A percentile compares a stretch with the other conserved stretches of the same genome.
Evolutionary conservation across 2,888 invertebrate genomes (phyloP).

Genomic region (Zygaena filipendulae): DNA sequence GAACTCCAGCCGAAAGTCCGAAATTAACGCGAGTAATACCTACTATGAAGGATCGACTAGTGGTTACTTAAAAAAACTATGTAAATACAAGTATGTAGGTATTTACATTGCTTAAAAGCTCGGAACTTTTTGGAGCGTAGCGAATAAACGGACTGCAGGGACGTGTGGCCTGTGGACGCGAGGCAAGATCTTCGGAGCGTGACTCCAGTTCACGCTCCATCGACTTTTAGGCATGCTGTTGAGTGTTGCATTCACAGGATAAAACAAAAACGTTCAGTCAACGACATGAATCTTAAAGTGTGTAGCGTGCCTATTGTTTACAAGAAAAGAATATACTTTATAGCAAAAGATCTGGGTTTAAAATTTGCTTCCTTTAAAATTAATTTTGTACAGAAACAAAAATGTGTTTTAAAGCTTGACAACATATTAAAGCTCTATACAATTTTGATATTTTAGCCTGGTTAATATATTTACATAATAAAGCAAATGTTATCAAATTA

Average conservation of each 20-base stretch:
- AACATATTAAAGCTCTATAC: too few species aligned
- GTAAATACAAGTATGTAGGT: not conserved
- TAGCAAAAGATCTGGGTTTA: too few species aligned
- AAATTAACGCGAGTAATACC: too few species aligned
- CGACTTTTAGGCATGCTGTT: conserved; percentile 47
- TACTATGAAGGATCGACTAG: too few species aligned
- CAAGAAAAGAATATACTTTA: conserved; percentile 1
- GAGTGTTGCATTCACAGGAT: not conserved
- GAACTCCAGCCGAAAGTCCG: too few species aligned
- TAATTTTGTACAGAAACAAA: too few species aligned
- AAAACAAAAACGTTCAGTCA: not conserved
- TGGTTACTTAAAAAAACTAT: too few species aligned
- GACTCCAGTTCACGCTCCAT: conserved; percentile 56
- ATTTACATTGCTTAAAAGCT: conserved; percentile 4
- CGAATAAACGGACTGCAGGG: conserved; percentile 22
- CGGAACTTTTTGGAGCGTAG: conserved; percentile 19
- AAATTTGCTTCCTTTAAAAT: too few species aligned
- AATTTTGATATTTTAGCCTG: too few species aligned
- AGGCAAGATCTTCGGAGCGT: conserved; percentile 58
- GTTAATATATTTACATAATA: too few species aligned
- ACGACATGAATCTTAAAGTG: conserved; percentile 5
- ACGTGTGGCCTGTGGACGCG: conserved; percentile 39
- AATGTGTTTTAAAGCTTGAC: too few species aligned
- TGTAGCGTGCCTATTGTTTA: not conserved
- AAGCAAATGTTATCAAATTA: too few species aligned